Evolutionary conservation across 2,888 invertebrate genomes (phyloP).

Genomic region (Nasonovia ribisnigri): DNA sequence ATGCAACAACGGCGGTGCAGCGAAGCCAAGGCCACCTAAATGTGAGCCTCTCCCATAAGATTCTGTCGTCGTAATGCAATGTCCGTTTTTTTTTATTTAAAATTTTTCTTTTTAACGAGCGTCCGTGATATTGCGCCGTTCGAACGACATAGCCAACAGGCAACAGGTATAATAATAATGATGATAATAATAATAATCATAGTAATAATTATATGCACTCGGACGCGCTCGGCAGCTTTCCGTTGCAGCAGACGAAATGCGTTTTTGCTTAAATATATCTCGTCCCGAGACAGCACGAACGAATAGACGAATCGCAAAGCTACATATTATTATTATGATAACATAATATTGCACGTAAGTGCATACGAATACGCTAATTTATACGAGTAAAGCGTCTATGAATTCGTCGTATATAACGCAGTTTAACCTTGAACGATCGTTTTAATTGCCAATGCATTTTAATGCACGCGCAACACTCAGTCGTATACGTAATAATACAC

Average conservation of each 20-base stretch:
- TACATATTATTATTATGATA: background rate
- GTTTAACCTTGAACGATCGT: conserved; percentile 29
- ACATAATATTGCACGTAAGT: background rate
- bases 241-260: background rate
- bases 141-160: background rate
- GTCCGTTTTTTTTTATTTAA: background rate
- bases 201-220: background rate
- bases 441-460: conserved; percentile 43
- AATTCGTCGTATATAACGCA: background rate
- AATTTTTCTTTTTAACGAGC: background rate
- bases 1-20: conserved; percentile 12
- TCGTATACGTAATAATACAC: background rate
- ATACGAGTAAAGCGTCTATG: background rate
- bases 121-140: background rate
- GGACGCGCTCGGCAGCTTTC: background rate
- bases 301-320: background rate
- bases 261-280: background rate
- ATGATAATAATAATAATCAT: background rate
- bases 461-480: background rate
- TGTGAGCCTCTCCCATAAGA: conserved; percentile 10
- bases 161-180: background rate
- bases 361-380: background rate
- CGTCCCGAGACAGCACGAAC: background rate
- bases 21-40: conserved; percentile 16
- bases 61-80: background rate